Base-by-base conservation (phyloP, 1,140 invertebrate species). In the Pentalonia nigronervosa region DNA sequence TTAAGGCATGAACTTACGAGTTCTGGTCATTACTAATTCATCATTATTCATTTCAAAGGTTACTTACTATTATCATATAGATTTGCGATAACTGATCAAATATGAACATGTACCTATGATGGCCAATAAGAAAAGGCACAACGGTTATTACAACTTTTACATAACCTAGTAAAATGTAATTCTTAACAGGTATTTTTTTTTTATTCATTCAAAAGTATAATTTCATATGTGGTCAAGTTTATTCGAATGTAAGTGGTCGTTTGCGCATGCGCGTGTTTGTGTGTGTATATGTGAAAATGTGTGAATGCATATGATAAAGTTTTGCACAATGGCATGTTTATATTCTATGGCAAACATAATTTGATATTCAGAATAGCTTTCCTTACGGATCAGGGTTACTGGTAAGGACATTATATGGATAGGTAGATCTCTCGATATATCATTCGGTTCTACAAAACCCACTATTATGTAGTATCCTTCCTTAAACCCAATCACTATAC, bases 291-390 rank as follows among this genome's bases (percentile, higher is more conserved):
- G 7, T 60, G 34, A 2, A 21, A 1, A 14, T 48, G 45, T 48
- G n/a, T 36, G 34, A 7, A 20, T 83, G 34, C 41, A 23, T n/a
- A 21, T 36, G 34, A 30, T 88, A n/a, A 67, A 67, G 17, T 92
- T 92, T 83, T 83, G 34, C 90, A 92, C 67, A 92, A 83, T 81
- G 7, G 7, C 21, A 45, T 47, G 23, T 56, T 8, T 21, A 23
- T 41, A 83, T 83, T 81, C n/a, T 83, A 83, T 50, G 36, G 90
- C 21, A 56, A 36, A 84, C 7, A 86, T 86, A 93, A 93, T 93
- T 93, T 93, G 34, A 93, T 93, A 84, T 86, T 93, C 81, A 93
- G 47, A 86, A 93, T 84, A 93, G n/a, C n/a, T 91, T 56, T 92
- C 45, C 45, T 92, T 92, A 7, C 9, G 36, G 7, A n/a, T 17